Evolutionary conservation across 2,113 vertebrate species (phyloP), one percentile per base, ranked within the genome.

Genomic region (Zosterops lateralis): DNA sequence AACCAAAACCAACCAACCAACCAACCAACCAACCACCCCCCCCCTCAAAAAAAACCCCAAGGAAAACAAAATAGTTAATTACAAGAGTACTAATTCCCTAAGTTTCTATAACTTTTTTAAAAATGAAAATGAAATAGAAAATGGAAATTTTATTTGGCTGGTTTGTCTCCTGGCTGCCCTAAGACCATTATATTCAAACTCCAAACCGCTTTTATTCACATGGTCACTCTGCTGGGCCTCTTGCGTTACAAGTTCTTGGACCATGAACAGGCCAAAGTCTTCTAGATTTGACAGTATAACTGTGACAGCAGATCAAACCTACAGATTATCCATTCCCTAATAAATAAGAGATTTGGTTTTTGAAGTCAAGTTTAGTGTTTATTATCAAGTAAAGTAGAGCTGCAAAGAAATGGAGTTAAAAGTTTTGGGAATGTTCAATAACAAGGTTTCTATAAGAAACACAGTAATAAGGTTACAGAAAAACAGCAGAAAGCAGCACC

Each of bases 241-340:
- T 34, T 57, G 99, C 99, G 99, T 99, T 85, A 99, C 98, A 98
- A 99, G 99, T 96, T 99, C 99, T 74, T 99, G 97, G 82, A 99
- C 99, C 99, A 99, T 99, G 78, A 99, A 99, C 88, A 98, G 99
- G 97, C 99, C 99, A 97, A 99, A 99, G 95, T 99, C 99, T 97
- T 99, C 99, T 96, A 99, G 98, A 97, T 99, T 99, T 84, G 99
- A 99, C 98, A 99, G 99, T 97, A 98, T 99, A 97, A 99, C 99
- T 81, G 99, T 99, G 86, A 99, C 99, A 96, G 99, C 99, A 82
- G 98, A 98, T 97, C 98, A 98, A 95, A 99, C 99, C 97, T 99
- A 99, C 91, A 99, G 97, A 96, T 99, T 98, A 87, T 99, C 99
- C 99, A 99, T 99, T 80, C 99, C 99, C 99, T 99, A 84, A 71